Base-by-base conservation (phyloP, 2,113 vertebrate species). In the Brachypodius melanocephalos region DNA sequence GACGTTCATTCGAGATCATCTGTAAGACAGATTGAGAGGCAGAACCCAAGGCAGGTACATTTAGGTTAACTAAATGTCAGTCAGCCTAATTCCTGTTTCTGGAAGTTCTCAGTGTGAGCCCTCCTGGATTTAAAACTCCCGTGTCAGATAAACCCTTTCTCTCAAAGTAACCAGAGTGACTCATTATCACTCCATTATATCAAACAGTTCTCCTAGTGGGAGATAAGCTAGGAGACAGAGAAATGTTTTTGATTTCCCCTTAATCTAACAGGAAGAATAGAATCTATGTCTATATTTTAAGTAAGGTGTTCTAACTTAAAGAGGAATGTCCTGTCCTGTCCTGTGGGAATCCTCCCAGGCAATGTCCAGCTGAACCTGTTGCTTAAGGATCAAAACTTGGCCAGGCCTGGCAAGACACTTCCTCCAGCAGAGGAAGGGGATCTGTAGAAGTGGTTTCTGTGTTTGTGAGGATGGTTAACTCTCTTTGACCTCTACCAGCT, bases 211-310 rank as follows among this genome's bases (percentile, higher is more conserved):
- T 87, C 25, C 40, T 79, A n/a, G 54, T 43, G 20, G 24, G 58
- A 94, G 92, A 79, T 85, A 90, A 94, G 11, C 7, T 82, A 45
- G 36, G 52, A 89, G 65, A 91, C 32, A 58, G 17, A 72, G 31
- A 85, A 91, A 78, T 61, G 34, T 4, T 52, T 95, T 72, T 91
- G 14, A 81, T 93, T 72, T 31, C 19, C 6, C 25, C 20, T 75
- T 95, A 78, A 93, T 82, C 74, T 91, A 82, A 82, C n/a, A 87
- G 67, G 57, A 91, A 80, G 73, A 88, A 80, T 36, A 74, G 29
- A 66, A 17, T 48, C 66, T 40, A 90, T 38, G 69, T 61, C 36
- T 66, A 2, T 77, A 19, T 80, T 74, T 87, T 77, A 91, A 81
- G 77, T 81, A 90, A 45, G 14, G 13, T 72, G 12, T 77, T 89